Evolutionary conservation across 2,113 vertebrate genomes (phyloP).

Genomic region (Motacilla alba): DNA sequence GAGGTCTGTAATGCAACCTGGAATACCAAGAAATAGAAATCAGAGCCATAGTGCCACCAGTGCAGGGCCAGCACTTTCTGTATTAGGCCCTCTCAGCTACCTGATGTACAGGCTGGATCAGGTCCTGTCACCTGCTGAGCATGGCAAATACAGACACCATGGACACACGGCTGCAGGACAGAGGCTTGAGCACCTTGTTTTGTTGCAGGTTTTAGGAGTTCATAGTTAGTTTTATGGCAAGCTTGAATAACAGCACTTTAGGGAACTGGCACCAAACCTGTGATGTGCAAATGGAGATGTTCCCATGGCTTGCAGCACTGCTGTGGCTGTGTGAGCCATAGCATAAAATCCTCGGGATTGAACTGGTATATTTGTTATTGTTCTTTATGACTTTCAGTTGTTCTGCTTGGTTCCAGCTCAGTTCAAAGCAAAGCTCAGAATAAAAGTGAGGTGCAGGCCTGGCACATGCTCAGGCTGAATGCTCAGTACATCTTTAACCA

Average conservation of each 20-base stretch:
- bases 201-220: not conserved
- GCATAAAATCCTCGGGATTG: not conserved
- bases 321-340: not conserved
- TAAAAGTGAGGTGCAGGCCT: not conserved
- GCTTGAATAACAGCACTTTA: not conserved
- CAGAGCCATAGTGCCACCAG: not conserved
- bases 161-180: fast-evolving
- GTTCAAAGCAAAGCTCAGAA: not conserved
- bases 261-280: not conserved
- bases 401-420: not conserved
- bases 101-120: not conserved
- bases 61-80: not conserved
- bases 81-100: not conserved
- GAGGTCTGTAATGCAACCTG: not conserved
- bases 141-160: not conserved
- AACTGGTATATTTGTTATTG: not conserved
- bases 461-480: not conserved
- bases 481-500: not conserved
- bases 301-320: not conserved
- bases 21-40: not conserved
- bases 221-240: not conserved
- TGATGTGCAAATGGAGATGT: not conserved
- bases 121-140: not conserved
- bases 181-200: not conserved
- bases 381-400: not conserved